These are phyloP conservation scores for Cygnus buccinator DNA, from an alignment of 2,113 vertebrate species.

Conservation along the genomic window DNA sequence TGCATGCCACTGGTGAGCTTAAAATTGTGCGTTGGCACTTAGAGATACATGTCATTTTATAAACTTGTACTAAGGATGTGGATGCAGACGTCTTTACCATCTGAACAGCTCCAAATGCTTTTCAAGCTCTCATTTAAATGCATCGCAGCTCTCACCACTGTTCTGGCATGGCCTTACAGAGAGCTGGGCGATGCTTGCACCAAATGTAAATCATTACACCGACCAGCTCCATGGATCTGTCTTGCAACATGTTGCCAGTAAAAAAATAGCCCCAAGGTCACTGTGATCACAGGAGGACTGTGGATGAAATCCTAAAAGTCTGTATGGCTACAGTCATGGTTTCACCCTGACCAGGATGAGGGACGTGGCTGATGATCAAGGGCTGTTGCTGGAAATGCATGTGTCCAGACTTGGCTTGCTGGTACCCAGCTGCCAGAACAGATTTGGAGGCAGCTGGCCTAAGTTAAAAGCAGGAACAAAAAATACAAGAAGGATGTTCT, in stretches of 20 bases:
- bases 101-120: conserved; percentile 7
- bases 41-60: neutral
- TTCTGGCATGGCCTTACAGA: neutral
- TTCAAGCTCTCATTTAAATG: conserved; percentile 40
- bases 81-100: conserved; percentile 12
- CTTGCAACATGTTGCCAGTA: neutral
- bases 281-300: neutral
- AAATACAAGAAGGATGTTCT: neutral
- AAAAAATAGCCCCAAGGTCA: neutral
- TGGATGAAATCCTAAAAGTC: neutral
- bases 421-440: neutral
- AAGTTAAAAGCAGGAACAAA: neutral
- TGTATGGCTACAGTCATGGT: neutral
- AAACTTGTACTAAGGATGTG: neutral
- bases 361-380: neutral
- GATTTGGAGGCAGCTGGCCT: neutral
- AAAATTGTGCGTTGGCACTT: neutral
- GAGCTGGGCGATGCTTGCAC: neutral
- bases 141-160: neutral
- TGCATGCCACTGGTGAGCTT: neutral
- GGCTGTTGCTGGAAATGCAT: neutral
- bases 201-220: neutral
- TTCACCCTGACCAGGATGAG: neutral
- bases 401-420: neutral
- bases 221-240: neutral